Evolutionary conservation across 2,888 invertebrate genomes (phyloP), one percentile per base, ranked within the genome.

Genomic region (Dryobotodes eremita): DNA sequence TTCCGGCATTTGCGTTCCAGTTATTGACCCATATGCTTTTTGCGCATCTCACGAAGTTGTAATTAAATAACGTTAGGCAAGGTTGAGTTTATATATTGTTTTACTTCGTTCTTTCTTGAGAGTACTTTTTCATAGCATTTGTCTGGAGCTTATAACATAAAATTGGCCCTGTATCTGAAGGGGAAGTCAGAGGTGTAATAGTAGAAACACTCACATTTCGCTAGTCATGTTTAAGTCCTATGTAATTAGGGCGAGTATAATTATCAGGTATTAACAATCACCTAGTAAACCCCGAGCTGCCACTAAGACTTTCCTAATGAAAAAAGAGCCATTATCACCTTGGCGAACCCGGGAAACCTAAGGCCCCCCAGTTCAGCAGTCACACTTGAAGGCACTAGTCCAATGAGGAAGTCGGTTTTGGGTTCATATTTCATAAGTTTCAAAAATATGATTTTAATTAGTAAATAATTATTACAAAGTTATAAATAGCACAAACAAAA

Each of bases 11-110:
- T 36, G 74, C 70, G 70, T 61, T 85, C 69, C 80, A 82, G 82
- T 82, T 82, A 80, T 71, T 85, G 83, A 66, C 85, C 87, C 66
- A 82, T 77, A 36, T 86, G 76, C 26, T 84, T 80, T 84, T 83
- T 61, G 84, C 68, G 61, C 75, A 31, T 85, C 86, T 71, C 82
- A 77, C 66, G 86, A 83, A 13, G 0, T 71, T 50, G 50, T 61
- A 46, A 79, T 81, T 68, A 71, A 81, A 79, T 61, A 61, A 31
- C 61, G 2, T 50, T 10, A 36, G 57, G 10, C 80, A 76, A 77
- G 83, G 83, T 65, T 36, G 36, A 48, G n/a, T n/a, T 66, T 50
- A 42, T 42, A 31, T 15, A 36, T 68, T 79, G 48, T 48, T 61
- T 68, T 50, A 53, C 11, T 46, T 53, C 10, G 1, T 50, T 42